Evolutionary conservation across 2,113 vertebrate genomes (phyloP), one percentile per base, ranked within the genome.

Genomic region (Cephalopholis sonnerati): DNA sequence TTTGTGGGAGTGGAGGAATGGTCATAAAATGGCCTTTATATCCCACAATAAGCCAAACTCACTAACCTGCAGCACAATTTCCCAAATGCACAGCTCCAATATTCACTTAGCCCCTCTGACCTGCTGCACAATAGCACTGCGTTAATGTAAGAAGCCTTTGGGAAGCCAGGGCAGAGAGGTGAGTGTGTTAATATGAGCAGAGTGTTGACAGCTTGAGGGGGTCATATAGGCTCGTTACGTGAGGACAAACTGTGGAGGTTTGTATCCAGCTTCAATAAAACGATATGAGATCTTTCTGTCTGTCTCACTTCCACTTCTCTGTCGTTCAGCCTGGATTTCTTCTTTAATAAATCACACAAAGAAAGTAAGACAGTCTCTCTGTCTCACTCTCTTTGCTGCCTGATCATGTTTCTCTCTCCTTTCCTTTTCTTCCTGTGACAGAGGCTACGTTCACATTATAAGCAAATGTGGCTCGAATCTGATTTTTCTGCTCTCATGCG

Each of bases 121-220:
- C 65, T 39, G 55, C 77, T 3, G 59, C 6, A 75, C 79, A 18
- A 67, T 32, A 82, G 77, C 72, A 4, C 51, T 8, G 12, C 25
- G 65, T 46, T 32, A 25, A 53, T 50, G 41, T 39, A 27, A 59
- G 85, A 32, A 71, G 87, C 85, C 74, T 73, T 36, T 66, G 80
- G 90, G 85, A 87, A 81, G 76, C 41, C 11, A n/a, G 25, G 17
- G 68, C 74, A 6, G 74, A 59, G 65, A 20, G 81, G 77, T 2
- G 66, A 66, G 70, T 0, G 70, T 46, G 85, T 83, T 77, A 58
- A 90, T 65, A 82, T 53, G 82, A 90, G 73, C 69, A 24, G 4
- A 24, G 88, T 15, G 90, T n/a, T 90, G 90, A 90, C 88, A 92
- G 88, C 82, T 76, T 41, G 66, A 78, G 70, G 80, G 74, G 81